A percentile compares a stretch with the other conserved stretches of the same genome.
Conservation (phyloP, 92 coral and sea anemone species). For the Paragorgia papillata region DNA sequence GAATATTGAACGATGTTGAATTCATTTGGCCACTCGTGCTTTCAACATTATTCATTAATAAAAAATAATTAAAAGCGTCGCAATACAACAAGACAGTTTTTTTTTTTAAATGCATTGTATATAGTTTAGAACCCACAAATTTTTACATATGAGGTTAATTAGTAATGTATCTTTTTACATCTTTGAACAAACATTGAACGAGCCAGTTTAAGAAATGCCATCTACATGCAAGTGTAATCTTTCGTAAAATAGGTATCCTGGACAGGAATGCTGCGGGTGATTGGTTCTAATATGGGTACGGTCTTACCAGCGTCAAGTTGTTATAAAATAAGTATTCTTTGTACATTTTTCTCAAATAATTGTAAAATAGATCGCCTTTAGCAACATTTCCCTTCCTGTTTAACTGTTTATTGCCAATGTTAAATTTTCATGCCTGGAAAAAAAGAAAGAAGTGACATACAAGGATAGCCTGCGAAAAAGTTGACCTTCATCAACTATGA, state of each 20-base stretch:
- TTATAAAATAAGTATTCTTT: conserved; percentile 38
- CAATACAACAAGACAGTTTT: not conserved
- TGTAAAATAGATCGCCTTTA: conserved; percentile 23
- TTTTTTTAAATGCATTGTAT: not conserved
- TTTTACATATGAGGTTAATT: not conserved
- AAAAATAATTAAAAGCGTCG: too few relatives aligned
- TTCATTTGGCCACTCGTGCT: too few relatives aligned
- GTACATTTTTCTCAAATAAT: conserved; percentile 26
- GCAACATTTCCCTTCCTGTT: conserved; percentile 14
- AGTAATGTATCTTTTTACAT: not conserved
- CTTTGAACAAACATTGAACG: too few relatives aligned
- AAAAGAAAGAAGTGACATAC: not conserved
- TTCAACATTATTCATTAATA: too few relatives aligned
- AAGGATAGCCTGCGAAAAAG: too few relatives aligned
- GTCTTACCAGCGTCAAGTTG: conserved; percentile 4
- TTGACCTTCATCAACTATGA: too few relatives aligned
- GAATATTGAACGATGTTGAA: too few relatives aligned
- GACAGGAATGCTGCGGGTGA: too few relatives aligned
- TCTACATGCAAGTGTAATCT: too few relatives aligned
- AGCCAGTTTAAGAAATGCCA: too few relatives aligned
- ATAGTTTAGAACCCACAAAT: not conserved
- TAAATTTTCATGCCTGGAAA: conserved; percentile 27
- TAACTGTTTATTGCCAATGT: not conserved
- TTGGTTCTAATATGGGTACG: too few relatives aligned
- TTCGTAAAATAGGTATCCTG: too few relatives aligned